phyloP scores from a whole-genome alignment of 2,797 vertebrate genomes.

The Melanotaenia pygmaea region DNA sequence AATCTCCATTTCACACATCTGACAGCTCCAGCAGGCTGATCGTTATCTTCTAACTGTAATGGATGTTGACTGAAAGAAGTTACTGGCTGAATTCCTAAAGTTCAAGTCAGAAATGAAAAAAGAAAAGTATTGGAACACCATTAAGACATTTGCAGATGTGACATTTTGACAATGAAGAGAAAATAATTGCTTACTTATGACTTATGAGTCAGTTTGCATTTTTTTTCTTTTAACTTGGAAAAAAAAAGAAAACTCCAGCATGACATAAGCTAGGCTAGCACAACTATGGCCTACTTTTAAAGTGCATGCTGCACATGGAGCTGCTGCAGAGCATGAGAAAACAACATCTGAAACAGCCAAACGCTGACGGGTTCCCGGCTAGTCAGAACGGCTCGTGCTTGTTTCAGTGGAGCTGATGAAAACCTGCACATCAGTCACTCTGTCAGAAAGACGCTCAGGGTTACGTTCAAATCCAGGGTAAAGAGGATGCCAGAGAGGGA shows the following conservation, averaged over 20 bases:
- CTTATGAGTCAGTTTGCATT: background rate
- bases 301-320: conserved; percentile 24
- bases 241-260: background rate
- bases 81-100: conserved; percentile 16
- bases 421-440: conserved; percentile 71
- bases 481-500: background rate
- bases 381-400: conserved; percentile 48
- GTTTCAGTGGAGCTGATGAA: conserved; percentile 61
- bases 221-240: background rate
- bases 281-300: conserved; percentile 10
- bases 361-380: conserved; percentile 52
- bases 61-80: conserved; percentile 23
- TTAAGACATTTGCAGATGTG: background rate
- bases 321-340: conserved; percentile 45
- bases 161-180: background rate
- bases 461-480: conserved; percentile 58
- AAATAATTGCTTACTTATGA: background rate
- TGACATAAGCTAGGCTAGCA: background rate
- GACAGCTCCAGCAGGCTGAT: conserved; percentile 36
- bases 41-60: conserved; percentile 32
- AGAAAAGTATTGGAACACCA: background rate
- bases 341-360: conserved; percentile 49
- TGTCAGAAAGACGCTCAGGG: conserved; percentile 67
- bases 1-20: conserved; percentile 27
- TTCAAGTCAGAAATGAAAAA: background rate